These are phyloP conservation scores for Sacculina carcini DNA, from an alignment of 2,888 invertebrate genomes.

Conservation along the genomic window DNA sequence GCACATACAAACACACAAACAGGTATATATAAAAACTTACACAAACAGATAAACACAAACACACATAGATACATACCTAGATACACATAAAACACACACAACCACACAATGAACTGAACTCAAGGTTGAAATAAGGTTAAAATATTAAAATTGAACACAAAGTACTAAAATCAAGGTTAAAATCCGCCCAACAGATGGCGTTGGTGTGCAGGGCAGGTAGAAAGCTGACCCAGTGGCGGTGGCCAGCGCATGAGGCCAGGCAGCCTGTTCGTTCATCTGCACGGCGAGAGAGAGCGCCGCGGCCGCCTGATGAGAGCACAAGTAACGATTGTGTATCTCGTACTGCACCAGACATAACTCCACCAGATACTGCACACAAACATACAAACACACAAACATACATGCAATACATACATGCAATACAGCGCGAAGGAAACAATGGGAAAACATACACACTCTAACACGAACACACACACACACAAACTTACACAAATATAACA, in stretches of 20 bases:
- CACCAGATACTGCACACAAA: neutral
- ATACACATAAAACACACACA: neutral
- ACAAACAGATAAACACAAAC: neutral
- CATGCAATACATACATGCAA: too few relatives aligned
- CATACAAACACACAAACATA: neutral
- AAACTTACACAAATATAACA: too few relatives aligned
- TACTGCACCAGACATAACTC: neutral
- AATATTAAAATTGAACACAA: too few relatives aligned
- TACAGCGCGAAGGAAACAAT: too few relatives aligned
- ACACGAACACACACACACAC: too few relatives aligned
- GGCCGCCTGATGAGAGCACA: neutral
- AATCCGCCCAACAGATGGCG: neutral
- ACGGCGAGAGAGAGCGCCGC: neutral
- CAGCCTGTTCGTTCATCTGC: neutral
- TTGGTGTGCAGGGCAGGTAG: neutral
- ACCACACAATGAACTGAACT: too few relatives aligned
- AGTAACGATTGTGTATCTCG: neutral
- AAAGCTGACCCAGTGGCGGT: neutral
- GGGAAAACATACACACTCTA: too few relatives aligned
- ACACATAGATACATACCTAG: neutral
- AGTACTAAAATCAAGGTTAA: too few relatives aligned
- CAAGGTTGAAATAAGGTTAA: too few relatives aligned
- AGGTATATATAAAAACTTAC: slow-evolving; percentile 5
- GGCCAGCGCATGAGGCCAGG: neutral
- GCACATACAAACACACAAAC: neutral